Percentiles rank a stretch among this genome's conserved stretches.
Conservation (phyloP, 2,888 invertebrate species). For the Mesopsocus fuscifrons region DNA sequence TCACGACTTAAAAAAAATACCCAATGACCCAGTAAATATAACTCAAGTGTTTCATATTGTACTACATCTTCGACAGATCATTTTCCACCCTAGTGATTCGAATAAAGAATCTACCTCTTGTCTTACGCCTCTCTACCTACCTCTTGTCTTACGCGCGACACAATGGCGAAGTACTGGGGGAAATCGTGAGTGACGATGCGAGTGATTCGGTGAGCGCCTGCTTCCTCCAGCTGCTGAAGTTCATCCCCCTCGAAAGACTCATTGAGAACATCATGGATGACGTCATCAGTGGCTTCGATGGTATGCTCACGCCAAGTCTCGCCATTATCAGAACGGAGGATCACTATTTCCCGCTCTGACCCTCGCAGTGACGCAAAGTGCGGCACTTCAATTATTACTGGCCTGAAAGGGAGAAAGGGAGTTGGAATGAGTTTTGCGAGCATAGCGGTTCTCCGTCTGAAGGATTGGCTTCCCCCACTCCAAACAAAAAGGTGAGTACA, state of each 20-base stretch:
- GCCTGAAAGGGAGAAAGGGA: constrained; percentile 31
- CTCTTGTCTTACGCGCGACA: constrained; percentile 88
- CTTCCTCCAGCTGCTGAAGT: constrained; percentile 57
- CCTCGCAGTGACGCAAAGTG: constrained; percentile 91
- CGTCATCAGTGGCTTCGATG: constrained; percentile 65
- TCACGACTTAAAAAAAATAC: too few relatives aligned
- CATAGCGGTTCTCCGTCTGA: too few relatives aligned
- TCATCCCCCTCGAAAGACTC: constrained; percentile 80
- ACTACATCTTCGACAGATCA: too few relatives aligned
- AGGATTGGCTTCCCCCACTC: too few relatives aligned
- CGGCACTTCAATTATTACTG: constrained; percentile 88
- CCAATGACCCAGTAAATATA: too few relatives aligned
- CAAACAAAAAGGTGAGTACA: too few relatives aligned
- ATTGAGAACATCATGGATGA: constrained; percentile 78
- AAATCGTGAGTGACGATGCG: constrained; percentile 92
- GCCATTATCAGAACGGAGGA: constrained; percentile 91
- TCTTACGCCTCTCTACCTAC: too few relatives aligned
- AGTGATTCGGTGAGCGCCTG: constrained; percentile 76
- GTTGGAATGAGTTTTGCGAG: neutral
- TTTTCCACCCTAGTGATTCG: too few relatives aligned
- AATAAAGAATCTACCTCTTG: too few relatives aligned
- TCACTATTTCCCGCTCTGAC: constrained; percentile 88
- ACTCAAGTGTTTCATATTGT: too few relatives aligned
- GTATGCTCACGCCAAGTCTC: constrained; percentile 97
- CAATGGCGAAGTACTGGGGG: constrained; percentile 94